Conservation (phyloP, 2,797 vertebrate genomes). For the Ara ararauna region DNA sequence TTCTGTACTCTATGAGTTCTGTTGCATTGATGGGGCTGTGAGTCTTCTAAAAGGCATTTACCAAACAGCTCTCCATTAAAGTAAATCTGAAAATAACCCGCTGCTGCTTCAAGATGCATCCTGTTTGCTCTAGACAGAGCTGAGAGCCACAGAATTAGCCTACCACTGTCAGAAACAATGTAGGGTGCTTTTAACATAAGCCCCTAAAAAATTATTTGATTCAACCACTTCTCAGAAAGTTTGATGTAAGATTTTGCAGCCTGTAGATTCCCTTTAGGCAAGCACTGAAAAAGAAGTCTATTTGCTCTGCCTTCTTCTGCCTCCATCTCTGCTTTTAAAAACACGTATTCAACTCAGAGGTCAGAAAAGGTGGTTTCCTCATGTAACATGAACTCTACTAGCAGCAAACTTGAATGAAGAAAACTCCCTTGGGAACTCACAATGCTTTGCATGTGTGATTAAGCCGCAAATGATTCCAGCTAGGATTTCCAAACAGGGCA, state of each 20-base stretch:
- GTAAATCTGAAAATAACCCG: neutral
- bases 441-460: neutral
- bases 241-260: neutral
- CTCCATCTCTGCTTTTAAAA: conserved; percentile 20
- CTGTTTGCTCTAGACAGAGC: neutral
- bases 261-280: neutral
- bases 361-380: neutral
- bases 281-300: neutral
- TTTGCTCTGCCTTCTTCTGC: conserved; percentile 2
- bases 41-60: neutral
- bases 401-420: conserved; percentile 34
- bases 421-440: neutral
- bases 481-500: neutral
- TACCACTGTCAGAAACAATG: neutral
- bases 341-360: neutral
- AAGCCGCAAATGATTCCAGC: neutral
- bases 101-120: neutral
- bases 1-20: neutral
- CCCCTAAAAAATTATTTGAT: neutral
- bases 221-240: neutral
- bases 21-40: neutral
- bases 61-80: neutral
- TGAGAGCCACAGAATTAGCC: neutral
- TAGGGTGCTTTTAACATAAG: neutral
- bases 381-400: conserved; percentile 5